Evolutionary conservation across 2,888 invertebrate genomes (phyloP).

Genomic region (Gymnosoma rotundatum): DNA sequence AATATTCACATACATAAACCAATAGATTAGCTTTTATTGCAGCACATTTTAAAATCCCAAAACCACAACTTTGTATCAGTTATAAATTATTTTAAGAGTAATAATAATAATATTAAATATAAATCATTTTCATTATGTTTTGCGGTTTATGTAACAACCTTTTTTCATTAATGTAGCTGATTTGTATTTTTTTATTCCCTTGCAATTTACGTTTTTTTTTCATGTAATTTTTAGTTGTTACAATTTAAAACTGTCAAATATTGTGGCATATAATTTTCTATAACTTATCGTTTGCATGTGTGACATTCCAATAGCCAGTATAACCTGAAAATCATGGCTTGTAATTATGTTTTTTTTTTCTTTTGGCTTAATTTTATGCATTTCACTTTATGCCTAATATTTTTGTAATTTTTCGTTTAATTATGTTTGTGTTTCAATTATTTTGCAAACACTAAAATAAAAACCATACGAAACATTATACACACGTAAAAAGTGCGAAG

Average conservation of each 20-base stretch:
- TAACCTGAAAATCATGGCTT: slow-evolving; percentile 57
- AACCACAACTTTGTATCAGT: slow-evolving; percentile 18
- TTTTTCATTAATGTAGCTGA: slow-evolving; percentile 55
- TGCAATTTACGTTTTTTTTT: slow-evolving; percentile 25
- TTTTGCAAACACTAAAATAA: slow-evolving; percentile 57
- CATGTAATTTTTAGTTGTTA: slow-evolving; percentile 7
- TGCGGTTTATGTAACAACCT: slow-evolving; percentile 42
- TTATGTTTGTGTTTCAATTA: slow-evolving; percentile 58
- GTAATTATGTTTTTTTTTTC: slow-evolving; percentile 16
- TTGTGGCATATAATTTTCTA: slow-evolving; percentile 68
- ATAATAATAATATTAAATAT: slow-evolving; percentile 22
- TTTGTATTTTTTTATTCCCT: slow-evolving; percentile 19
- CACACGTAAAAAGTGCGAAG: slow-evolving; percentile 44
- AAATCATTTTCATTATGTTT: slow-evolving; percentile 54
- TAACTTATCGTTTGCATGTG: slow-evolving; percentile 61
- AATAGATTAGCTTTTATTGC: not conserved
- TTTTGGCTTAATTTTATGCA: not conserved
- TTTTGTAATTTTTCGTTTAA: slow-evolving; percentile 34
- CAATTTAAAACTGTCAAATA: slow-evolving; percentile 66
- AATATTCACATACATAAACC: not conserved
- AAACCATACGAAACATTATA: slow-evolving; percentile 5
- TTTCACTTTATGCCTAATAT: not conserved
- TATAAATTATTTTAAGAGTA: not conserved
- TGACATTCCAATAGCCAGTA: slow-evolving; percentile 31
- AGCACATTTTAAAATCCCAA: not conserved